phyloP scores from a whole-genome alignment of 2,113 vertebrate species.

The Machaerirhynchus nigripectus region DNA sequence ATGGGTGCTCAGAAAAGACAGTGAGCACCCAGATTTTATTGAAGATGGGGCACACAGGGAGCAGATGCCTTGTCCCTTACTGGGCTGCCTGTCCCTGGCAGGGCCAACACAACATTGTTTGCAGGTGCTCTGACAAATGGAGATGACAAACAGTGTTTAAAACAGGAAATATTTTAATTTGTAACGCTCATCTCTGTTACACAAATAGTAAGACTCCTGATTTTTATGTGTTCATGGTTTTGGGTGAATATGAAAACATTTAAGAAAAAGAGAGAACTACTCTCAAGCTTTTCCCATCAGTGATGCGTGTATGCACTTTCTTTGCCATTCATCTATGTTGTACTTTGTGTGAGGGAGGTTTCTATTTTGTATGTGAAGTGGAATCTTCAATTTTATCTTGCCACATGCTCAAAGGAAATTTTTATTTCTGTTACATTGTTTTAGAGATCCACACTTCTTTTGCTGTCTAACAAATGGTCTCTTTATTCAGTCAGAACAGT shows the following conservation, averaged over 20 bases:
- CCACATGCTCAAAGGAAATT: background rate
- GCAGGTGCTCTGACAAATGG: background rate
- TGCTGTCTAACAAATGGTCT: background rate
- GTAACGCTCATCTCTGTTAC: background rate
- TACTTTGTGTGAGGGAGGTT: background rate
- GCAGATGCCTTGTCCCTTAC: background rate
- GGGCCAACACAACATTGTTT: accelerated
- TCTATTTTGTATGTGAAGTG: background rate
- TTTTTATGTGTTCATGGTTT: background rate
- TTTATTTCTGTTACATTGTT: background rate
- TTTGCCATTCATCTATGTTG: background rate
- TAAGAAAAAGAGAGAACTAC: background rate
- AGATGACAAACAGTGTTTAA: background rate
- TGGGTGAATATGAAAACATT: background rate
- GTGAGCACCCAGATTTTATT: background rate
- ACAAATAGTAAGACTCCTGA: background rate
- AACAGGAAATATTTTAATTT: background rate
- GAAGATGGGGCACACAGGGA: background rate
- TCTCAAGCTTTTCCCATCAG: background rate
- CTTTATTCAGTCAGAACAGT: background rate
- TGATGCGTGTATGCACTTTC: background rate
- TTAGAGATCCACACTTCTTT: background rate
- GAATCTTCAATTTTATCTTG: background rate
- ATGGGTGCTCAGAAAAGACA: background rate
- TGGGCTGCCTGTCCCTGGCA: background rate